Conservation (phyloP, 2,888 invertebrate genomes). For the Eurytoma californica region DNA sequence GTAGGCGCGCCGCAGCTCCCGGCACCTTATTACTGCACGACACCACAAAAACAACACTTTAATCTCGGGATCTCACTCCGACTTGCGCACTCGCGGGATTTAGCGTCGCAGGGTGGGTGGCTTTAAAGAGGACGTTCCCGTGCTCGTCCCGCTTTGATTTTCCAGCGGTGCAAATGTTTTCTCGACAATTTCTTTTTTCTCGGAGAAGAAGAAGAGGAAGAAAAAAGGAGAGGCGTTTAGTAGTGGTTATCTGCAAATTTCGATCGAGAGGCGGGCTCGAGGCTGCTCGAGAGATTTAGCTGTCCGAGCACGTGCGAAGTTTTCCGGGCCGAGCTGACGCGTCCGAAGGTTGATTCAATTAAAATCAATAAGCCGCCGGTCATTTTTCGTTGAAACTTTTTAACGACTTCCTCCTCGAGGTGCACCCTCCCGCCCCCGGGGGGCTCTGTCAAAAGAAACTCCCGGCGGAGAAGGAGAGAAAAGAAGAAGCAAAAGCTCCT, state of each 20-base stretch:
- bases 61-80: neutral
- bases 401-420: too few species aligned
- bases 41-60: constrained; percentile 41
- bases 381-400: neutral
- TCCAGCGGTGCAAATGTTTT: neutral
- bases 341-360: constrained; percentile 20
- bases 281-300: too few species aligned
- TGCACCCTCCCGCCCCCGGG: too few species aligned
- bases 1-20: constrained; percentile 82
- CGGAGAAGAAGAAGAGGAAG: neutral
- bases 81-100: neutral
- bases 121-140: neutral
- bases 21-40: constrained; percentile 84
- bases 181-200: neutral
- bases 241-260: neutral
- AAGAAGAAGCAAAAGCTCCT: too few species aligned
- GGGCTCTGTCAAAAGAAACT: too few species aligned
- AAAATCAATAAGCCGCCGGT: neutral
- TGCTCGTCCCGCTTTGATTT: too few species aligned
- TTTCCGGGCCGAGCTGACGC: neutral
- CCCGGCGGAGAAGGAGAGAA: too few species aligned
- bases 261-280: neutral
- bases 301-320: neutral
- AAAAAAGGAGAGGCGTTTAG: neutral
- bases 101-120: neutral